Base-by-base conservation (phyloP, 2,797 vertebrate genomes). In the Gymnothorax reevesii region DNA sequence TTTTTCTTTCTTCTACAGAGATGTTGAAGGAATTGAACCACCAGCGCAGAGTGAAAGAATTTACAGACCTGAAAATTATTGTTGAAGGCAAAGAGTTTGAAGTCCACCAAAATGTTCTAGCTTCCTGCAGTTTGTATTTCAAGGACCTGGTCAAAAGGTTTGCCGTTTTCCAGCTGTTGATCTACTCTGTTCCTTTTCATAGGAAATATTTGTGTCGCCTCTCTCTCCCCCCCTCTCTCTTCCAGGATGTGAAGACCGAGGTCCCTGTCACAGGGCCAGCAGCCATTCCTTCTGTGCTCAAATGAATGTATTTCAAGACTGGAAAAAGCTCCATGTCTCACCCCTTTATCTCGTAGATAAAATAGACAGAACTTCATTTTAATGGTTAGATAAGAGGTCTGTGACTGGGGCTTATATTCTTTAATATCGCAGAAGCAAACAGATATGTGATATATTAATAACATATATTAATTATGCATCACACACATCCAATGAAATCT, bases 121-220 rank as follows among this genome's bases (percentile, higher is more conserved):
- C 98, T 99, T 99, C 99, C 98, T 99, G 99, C 99, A 99, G 98
- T 97, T 99, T 99, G 97, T 99, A 99, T 99, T 99, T 99, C 99
- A 99, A 99, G 99, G 98, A 99, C 97, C 97, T 99, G 99, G 99
- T 99, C 97, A 99, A 99, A 99, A 99, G 99, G 99, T 99, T 99
- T 99, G 99, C 99, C 98, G 98, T 97, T 96, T 97, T 96, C 97
- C 97, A 97, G 98, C 97, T 97, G 96, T 98, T 97, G 97, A 98
- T 98, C 97, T 97, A 95, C 96, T 97, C 97, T 97, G 97, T 98
- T 99, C 97, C 98, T 94, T 98, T 94, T 98, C 96, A 95, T 99
- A 98, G 98, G 97, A 97, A 95, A 96, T 97, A 98, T 99, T 97
- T 99, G 97, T 98, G 97, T 98, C 94, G 96, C 97, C 97, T 92